phyloP scores from a whole-genome alignment of 2,113 vertebrate species.

The Sialia sialis region DNA sequence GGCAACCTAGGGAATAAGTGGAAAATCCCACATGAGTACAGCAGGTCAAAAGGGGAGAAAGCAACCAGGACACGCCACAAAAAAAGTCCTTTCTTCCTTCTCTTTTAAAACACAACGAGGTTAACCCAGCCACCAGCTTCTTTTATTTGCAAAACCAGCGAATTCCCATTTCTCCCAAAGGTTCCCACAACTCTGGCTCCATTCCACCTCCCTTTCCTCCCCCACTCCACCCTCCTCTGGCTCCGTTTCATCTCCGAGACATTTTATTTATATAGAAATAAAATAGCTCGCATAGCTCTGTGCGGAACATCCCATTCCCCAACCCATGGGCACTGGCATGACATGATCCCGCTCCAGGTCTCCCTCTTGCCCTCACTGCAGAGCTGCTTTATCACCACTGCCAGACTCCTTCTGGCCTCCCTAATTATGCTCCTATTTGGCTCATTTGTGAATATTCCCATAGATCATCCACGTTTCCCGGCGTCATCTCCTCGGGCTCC shows the following conservation, averaged over 20 bases:
- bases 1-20: background rate
- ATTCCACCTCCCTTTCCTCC: background rate
- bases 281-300: background rate
- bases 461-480: rapidly evolving
- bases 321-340: background rate
- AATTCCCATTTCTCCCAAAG: background rate
- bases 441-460: background rate
- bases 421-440: background rate
- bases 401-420: background rate
- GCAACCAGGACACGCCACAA: rapidly evolving
- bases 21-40: rapidly evolving
- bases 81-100: background rate
- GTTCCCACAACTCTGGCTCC: background rate
- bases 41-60: background rate
- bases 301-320: background rate
- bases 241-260: background rate
- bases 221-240: background rate
- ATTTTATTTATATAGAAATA: slow-evolving; percentile 3
- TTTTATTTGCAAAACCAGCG: background rate
- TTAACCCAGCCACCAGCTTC: background rate
- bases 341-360: background rate
- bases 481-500: background rate
- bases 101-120: background rate
- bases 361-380: rapidly evolving
- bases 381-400: background rate